Conservation (phyloP, 2,888 invertebrate genomes). For the Pherbina coryleti region DNA sequence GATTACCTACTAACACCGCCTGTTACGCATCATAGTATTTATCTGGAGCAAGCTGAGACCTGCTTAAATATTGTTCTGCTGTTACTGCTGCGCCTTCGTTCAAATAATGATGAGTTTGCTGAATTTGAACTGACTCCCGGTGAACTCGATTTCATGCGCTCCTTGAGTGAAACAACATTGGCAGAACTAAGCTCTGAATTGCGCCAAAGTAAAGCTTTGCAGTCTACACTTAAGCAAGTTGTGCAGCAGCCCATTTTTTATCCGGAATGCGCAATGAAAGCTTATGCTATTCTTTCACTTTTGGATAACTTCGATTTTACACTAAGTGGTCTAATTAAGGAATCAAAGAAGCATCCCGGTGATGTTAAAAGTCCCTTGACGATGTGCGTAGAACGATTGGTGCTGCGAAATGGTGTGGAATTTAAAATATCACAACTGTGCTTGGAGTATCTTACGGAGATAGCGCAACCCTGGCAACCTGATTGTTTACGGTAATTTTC, state of each 20-base stretch:
- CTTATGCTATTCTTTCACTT: constrained; percentile 57
- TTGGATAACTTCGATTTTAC: constrained; percentile 54
- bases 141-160: constrained; percentile 52
- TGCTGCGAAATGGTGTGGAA: constrained; percentile 48
- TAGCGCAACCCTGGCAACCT: constrained; percentile 55
- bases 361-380: constrained; percentile 58
- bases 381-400: constrained; percentile 57
- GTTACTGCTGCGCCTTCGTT: constrained; percentile 44
- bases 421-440: constrained; percentile 51
- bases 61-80: constrained; percentile 60
- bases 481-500: constrained; percentile 56
- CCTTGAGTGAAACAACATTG: constrained; percentile 43
- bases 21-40: constrained; percentile 46
- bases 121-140: constrained; percentile 53
- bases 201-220: constrained; percentile 47
- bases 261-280: constrained; percentile 54
- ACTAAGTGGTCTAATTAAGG: constrained; percentile 45
- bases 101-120: constrained; percentile 50
- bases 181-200: constrained; percentile 46
- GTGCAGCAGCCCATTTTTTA: constrained; percentile 49
- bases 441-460: constrained; percentile 55
- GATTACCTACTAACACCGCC: constrained; percentile 52
- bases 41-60: constrained; percentile 55
- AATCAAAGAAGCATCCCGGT: constrained; percentile 54
- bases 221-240: constrained; percentile 44